These are phyloP conservation scores for Philereme vetulata DNA, from an alignment of 2,888 invertebrate species.

Conservation along the genomic window DNA sequence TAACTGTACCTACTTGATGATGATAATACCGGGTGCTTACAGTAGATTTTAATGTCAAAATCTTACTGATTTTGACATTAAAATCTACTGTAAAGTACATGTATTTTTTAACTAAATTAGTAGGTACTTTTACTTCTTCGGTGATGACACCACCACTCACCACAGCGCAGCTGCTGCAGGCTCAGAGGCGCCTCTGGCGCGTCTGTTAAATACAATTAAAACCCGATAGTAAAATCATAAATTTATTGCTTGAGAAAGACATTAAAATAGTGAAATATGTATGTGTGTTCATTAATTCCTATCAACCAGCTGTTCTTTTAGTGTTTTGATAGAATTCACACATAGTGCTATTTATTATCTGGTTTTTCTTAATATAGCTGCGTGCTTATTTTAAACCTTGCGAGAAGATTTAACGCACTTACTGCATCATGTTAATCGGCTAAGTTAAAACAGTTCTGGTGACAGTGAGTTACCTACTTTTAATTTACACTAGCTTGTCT, in stretches of 20 bases:
- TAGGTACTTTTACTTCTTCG: neutral
- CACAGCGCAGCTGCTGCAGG: constrained; percentile 33
- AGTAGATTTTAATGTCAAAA: too few species aligned
- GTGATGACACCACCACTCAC: constrained; percentile 33
- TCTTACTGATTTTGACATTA: too few species aligned
- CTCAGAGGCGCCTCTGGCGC: constrained; percentile 42
- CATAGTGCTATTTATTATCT: neutral
- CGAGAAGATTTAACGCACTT: too few species aligned
- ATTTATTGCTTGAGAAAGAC: constrained; percentile 46
- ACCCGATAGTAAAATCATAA: constrained; percentile 42
- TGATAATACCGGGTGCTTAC: too few species aligned
- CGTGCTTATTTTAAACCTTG: too few species aligned
- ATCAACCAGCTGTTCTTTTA: constrained; percentile 43
- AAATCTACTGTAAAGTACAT: too few species aligned
- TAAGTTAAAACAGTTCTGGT: too few species aligned
- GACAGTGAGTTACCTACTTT: too few species aligned
- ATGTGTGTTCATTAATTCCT: constrained; percentile 45
- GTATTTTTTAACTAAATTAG: neutral
- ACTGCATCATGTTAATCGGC: too few species aligned
- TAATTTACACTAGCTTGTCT: too few species aligned
- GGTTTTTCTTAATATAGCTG: too few species aligned
- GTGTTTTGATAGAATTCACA: constrained; percentile 35
- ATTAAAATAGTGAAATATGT: constrained; percentile 42
- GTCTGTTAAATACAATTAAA: constrained; percentile 22
- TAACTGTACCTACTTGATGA: too few species aligned